A percentile compares a stretch with the other conserved stretches of the same genome.
Conservation (phyloP, 2,797 vertebrate genomes). For the Tiaroga cobitis region DNA sequence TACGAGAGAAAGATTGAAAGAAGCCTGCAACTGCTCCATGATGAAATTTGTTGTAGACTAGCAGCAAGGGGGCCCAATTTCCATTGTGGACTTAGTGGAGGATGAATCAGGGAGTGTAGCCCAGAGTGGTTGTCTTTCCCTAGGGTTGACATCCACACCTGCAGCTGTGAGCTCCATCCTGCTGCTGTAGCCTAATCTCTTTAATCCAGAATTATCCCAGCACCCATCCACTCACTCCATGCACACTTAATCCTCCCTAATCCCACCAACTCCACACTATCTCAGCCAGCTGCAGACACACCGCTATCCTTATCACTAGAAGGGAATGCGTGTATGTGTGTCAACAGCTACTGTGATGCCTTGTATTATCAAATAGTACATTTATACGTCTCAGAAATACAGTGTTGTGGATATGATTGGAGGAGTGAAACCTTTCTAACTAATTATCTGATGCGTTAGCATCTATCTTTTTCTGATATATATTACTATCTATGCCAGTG, state of each 20-base stretch:
- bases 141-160: conserved; percentile 62
- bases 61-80: conserved; percentile 31
- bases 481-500: neutral
- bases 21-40: conserved; percentile 45
- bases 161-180: conserved; percentile 75
- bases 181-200: conserved; percentile 79
- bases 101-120: conserved; percentile 25
- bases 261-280: conserved; percentile 79
- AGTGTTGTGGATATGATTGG: neutral
- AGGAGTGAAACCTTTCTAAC: neutral
- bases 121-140: conserved; percentile 44
- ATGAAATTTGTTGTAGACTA: conserved; percentile 50
- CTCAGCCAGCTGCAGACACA: conserved; percentile 78
- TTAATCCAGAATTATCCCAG: conserved; percentile 84
- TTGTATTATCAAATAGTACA: conserved; percentile 3
- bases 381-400: conserved; percentile 4
- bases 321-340: conserved; percentile 55
- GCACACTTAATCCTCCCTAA: conserved; percentile 84
- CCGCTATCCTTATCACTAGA: conserved; percentile 78
- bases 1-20: conserved; percentile 47
- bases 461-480: neutral
- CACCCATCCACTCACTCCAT: conserved; percentile 83
- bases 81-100: conserved; percentile 2
- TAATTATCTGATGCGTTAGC: neutral
- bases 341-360: conserved; percentile 43